Evolutionary conservation across 2,888 invertebrate species (phyloP).

Genomic region (Tachina lurida): DNA sequence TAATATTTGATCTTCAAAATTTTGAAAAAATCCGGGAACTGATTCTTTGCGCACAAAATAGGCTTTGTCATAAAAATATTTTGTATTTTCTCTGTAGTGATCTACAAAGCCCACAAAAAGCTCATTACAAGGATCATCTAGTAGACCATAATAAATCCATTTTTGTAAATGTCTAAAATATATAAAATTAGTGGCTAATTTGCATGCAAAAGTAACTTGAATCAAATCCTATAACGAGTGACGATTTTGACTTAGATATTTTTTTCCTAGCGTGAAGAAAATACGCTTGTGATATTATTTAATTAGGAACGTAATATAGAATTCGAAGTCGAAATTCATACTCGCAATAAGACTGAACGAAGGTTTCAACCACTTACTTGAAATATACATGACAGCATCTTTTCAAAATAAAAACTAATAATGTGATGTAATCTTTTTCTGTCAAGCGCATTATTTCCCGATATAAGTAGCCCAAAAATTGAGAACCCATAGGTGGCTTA

Average conservation of each 20-base stretch:
- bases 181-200: neutral
- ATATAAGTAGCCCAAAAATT: slow-evolving; percentile 80
- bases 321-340: neutral
- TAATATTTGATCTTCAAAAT: slow-evolving; percentile 86
- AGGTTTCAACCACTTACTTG: slow-evolving; percentile 72
- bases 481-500: slow-evolving; percentile 77
- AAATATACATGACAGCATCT: slow-evolving; percentile 81
- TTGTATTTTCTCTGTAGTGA: slow-evolving; percentile 78
- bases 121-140: slow-evolving; percentile 92
- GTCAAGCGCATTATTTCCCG: slow-evolving; percentile 78
- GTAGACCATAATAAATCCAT: slow-evolving; percentile 93
- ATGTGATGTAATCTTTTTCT: slow-evolving; percentile 77
- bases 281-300: neutral
- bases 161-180: slow-evolving; percentile 85
- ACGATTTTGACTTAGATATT: neutral
- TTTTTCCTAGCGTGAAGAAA: neutral
- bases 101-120: slow-evolving; percentile 87
- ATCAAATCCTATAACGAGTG: neutral
- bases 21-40: slow-evolving; percentile 88
- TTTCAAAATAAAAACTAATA: slow-evolving; percentile 80
- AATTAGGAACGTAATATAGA: too few species aligned
- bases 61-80: slow-evolving; percentile 81
- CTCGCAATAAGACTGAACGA: neutral
- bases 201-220: neutral
- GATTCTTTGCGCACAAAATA: slow-evolving; percentile 78